Percentiles rank a stretch among this genome's conserved stretches.
phyloP scores from a whole-genome alignment of 2,888 invertebrate genomes.

The Scaptomyza tumidula region DNA sequence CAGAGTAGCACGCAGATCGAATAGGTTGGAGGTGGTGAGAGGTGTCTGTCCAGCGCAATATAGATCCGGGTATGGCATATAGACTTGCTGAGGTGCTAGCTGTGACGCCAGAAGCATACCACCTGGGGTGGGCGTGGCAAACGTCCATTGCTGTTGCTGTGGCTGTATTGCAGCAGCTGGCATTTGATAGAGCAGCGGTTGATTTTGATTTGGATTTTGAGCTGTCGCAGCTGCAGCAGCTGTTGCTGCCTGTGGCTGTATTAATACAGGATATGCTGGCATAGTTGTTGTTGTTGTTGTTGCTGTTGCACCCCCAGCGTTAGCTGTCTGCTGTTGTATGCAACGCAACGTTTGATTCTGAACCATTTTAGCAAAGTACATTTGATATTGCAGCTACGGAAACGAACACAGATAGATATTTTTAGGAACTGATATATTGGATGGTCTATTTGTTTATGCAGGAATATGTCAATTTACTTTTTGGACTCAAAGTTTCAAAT shows the following conservation, averaged over 20 bases:
- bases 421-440: slow-evolving; percentile 3
- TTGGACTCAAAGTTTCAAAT: not conserved
- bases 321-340: slow-evolving; percentile 72
- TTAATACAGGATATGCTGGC: slow-evolving; percentile 39
- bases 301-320: slow-evolving; percentile 19
- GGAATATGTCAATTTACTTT: not conserved
- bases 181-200: slow-evolving; percentile 22
- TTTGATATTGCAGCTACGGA: slow-evolving; percentile 83
- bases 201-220: slow-evolving; percentile 25
- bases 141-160: slow-evolving; percentile 73
- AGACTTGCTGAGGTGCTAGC: slow-evolving; percentile 59
- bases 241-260: slow-evolving; percentile 37
- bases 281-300: slow-evolving; percentile 4
- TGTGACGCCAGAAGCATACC: slow-evolving; percentile 70
- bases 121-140: slow-evolving; percentile 66
- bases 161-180: slow-evolving; percentile 17
- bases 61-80: slow-evolving; percentile 53
- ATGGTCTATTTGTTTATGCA: not conserved
- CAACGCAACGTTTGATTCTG: slow-evolving; percentile 82
- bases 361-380: slow-evolving; percentile 84
- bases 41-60: slow-evolving; percentile 46
- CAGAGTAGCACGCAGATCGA: slow-evolving; percentile 73
- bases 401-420: slow-evolving; percentile 25
- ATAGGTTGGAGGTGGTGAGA: slow-evolving; percentile 64
- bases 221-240: slow-evolving; percentile 22